Percentiles rank a stretch among this genome's conserved stretches.
These are phyloP conservation scores for Bradypus variegatus DNA, from an alignment of 2,797 vertebrate genomes.

Conservation along the genomic window DNA sequence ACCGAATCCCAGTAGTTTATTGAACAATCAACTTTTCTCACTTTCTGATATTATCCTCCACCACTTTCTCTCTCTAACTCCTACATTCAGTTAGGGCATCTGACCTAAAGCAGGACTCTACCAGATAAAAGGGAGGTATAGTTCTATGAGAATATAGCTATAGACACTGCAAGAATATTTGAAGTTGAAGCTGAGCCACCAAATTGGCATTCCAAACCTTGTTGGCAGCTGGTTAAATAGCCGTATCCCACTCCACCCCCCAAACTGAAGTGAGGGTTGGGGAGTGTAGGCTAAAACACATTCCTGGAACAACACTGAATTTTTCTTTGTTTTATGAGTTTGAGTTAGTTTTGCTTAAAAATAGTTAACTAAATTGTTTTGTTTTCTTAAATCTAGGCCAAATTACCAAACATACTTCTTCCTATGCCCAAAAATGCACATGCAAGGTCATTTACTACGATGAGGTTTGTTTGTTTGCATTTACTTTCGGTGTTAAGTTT, in stretches of 20 bases:
- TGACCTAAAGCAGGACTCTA: background rate
- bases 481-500: slow-evolving; percentile 41
- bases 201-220: background rate
- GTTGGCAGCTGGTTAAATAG: slow-evolving; percentile 31
- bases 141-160: background rate
- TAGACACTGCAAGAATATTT: background rate
- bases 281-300: slow-evolving; percentile 40
- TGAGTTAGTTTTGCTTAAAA: slow-evolving; percentile 54
- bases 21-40: background rate
- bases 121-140: background rate
- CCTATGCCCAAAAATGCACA: slow-evolving; percentile 26
- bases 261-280: background rate
- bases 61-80: background rate
- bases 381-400: slow-evolving; percentile 17
- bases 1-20: background rate
- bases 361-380: slow-evolving; percentile 43
- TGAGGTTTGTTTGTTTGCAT: background rate
- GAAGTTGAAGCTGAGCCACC: background rate
- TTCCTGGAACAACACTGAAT: slow-evolving; percentile 27
- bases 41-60: background rate
- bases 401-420: slow-evolving; percentile 36
- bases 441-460: background rate
- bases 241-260: background rate
- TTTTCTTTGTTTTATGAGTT: slow-evolving; percentile 51
- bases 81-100: background rate